Conservation (phyloP, 2,888 invertebrate genomes). For the Ischnura elegans region DNA sequence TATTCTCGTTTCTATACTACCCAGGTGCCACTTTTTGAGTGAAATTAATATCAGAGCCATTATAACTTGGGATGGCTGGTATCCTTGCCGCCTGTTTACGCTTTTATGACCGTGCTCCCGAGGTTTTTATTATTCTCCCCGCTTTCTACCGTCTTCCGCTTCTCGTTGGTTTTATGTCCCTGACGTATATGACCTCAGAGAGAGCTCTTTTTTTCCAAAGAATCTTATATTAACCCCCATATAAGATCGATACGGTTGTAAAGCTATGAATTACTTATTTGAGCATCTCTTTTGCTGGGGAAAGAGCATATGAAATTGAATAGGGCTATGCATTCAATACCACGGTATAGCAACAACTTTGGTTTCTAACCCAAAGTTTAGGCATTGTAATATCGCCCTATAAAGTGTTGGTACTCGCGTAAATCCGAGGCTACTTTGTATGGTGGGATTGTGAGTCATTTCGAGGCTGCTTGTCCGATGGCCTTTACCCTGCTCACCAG, state of each 20-base stretch:
- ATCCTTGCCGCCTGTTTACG: not conserved
- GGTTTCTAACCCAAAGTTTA: no score
- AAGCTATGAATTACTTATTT: not conserved
- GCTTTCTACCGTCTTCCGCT: not conserved
- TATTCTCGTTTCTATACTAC: not conserved
- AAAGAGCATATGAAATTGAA: no score
- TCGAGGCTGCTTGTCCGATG: no score
- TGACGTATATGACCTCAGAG: not conserved
- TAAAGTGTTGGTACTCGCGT: no score
- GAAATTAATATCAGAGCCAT: not conserved
- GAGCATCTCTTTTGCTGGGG: not conserved
- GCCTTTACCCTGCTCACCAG: no score
- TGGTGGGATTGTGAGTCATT: no score
- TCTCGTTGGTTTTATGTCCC: constrained; percentile 23
- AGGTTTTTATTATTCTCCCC: not conserved
- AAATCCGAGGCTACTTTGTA: no score
- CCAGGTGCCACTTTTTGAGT: not conserved
- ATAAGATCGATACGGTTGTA: not conserved
- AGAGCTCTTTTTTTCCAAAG: not conserved
- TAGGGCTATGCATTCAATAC: no score
- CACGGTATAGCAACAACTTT: no score
- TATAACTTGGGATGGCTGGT: not conserved
- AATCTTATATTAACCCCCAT: not conserved
- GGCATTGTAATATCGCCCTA: no score
- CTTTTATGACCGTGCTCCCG: not conserved